These are phyloP conservation scores for Cepphus grylle DNA, from an alignment of 2,113 vertebrate species.

Conservation along the genomic window DNA sequence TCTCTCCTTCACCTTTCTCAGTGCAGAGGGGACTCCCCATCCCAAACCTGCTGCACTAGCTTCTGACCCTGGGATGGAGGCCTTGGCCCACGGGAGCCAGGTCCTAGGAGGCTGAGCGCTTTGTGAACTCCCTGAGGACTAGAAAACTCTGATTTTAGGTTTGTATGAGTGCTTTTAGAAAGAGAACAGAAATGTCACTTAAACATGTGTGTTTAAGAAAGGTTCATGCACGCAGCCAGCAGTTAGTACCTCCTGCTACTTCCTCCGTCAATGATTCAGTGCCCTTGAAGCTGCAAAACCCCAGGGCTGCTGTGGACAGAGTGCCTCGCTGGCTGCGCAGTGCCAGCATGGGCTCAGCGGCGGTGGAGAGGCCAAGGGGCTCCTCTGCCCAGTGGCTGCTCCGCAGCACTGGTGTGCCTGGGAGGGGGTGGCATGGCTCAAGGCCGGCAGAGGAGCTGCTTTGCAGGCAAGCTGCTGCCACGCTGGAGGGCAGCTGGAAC, in stretches of 20 bases:
- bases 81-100: not conserved
- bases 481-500: not conserved
- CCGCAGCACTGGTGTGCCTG: accelerated
- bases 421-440: not conserved
- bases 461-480: accelerated
- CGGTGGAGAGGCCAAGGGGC: not conserved
- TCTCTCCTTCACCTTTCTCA: not conserved
- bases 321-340: accelerated
- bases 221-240: accelerated
- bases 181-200: not conserved
- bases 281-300: not conserved
- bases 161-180: not conserved
- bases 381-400: not conserved
- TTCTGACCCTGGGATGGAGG: not conserved
- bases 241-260: not conserved
- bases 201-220: not conserved
- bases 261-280: not conserved
- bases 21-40: no score
- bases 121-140: not conserved
- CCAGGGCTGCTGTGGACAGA: not conserved
- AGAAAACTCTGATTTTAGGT: not conserved
- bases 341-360: accelerated
- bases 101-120: not conserved
- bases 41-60: not conserved
- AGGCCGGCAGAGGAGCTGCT: not conserved